phyloP scores from a whole-genome alignment of 2,113 vertebrate genomes.

The Phodopus roborovskii region DNA sequence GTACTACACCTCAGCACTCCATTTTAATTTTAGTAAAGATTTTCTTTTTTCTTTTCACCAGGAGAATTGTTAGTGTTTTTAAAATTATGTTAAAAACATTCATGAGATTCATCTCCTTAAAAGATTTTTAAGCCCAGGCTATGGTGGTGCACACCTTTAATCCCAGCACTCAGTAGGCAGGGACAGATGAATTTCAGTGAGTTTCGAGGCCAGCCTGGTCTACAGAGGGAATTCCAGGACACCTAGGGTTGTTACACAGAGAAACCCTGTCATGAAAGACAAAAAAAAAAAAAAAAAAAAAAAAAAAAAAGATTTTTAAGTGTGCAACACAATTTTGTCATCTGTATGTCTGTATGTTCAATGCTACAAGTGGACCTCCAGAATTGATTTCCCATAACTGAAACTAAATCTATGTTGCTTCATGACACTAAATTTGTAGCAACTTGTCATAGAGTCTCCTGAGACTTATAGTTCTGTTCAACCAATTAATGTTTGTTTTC shows the following conservation, averaged over 20 bases:
- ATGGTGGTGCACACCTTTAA: too few relatives aligned
- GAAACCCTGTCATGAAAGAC: too few relatives aligned
- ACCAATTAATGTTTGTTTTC: neutral
- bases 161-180: too few relatives aligned
- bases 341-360: neutral
- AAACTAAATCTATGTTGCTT: constrained; percentile 4
- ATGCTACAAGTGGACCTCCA: neutral
- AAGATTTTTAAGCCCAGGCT: neutral
- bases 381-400: neutral
- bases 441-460: neutral
- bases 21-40: neutral
- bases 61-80: neutral
- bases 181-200: too few relatives aligned
- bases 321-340: neutral
- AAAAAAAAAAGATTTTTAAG: neutral
- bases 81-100: neutral
- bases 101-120: neutral
- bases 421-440: neutral
- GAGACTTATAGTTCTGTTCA: neutral
- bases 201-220: too few relatives aligned
- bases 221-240: too few relatives aligned
- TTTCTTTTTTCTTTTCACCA: neutral
- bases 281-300: neutral
- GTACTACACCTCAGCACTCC: neutral
- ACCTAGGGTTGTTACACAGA: too few relatives aligned